phyloP scores from a whole-genome alignment of 2,797 vertebrate genomes.

The Phataginus tetradactyla region DNA sequence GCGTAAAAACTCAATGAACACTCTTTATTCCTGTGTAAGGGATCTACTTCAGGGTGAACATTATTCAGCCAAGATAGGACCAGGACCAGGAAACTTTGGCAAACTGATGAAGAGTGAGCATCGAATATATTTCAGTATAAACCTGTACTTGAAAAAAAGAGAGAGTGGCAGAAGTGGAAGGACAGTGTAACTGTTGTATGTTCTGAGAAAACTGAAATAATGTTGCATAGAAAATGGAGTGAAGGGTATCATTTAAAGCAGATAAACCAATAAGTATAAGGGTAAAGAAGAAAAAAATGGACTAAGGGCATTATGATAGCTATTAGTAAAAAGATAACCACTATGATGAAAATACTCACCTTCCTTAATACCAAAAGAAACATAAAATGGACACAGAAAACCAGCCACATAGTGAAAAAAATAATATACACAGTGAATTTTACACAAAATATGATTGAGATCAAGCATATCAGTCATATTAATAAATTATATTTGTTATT shows the following conservation, averaged over 20 bases:
- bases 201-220: neutral
- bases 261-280: neutral
- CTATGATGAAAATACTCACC: neutral
- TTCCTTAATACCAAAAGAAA: slow-evolving; percentile 4
- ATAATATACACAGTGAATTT: neutral
- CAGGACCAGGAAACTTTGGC: neutral
- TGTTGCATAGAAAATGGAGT: neutral
- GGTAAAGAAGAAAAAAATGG: neutral
- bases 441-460: neutral
- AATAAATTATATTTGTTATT: neutral
- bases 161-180: neutral
- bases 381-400: neutral
- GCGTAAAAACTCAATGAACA: neutral
- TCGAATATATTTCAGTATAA: neutral
- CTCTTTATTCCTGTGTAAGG: neutral
- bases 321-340: neutral
- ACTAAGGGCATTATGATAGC: neutral
- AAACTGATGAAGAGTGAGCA: neutral
- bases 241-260: neutral
- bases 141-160: neutral
- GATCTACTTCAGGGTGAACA: neutral
- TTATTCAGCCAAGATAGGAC: neutral
- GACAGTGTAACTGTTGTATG: neutral
- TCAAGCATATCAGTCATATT: neutral
- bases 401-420: neutral